Conservation (phyloP, 2,888 invertebrate genomes). For the Drosophila prostipennis region DNA sequence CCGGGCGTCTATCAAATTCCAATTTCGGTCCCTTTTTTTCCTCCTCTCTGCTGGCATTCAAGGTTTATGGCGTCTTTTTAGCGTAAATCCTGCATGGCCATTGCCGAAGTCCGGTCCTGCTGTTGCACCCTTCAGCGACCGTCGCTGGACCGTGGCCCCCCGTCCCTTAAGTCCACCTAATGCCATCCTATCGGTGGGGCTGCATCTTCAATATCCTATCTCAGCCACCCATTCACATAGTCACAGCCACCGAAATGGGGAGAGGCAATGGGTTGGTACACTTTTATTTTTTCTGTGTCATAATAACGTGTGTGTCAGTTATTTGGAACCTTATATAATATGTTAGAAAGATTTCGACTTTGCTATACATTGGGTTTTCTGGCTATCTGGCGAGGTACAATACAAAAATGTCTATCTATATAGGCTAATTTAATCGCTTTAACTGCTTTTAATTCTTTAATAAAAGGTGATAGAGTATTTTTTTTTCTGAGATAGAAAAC, state of each 20-base stretch:
- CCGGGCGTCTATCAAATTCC: slow-evolving; percentile 79
- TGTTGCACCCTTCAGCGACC: slow-evolving; percentile 40
- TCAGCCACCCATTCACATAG: not conserved
- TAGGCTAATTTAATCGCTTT: too few relatives aligned
- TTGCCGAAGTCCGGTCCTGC: slow-evolving; percentile 24
- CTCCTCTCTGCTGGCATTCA: slow-evolving; percentile 53
- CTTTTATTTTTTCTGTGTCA: slow-evolving; percentile 38
- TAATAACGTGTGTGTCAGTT: slow-evolving; percentile 30
- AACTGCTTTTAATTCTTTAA: too few relatives aligned
- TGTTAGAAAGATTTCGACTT: not conserved
- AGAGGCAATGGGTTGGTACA: slow-evolving; percentile 6
- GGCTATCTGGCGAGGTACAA: too few relatives aligned
- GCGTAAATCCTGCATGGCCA: slow-evolving; percentile 71
- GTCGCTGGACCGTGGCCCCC: slow-evolving; percentile 39
- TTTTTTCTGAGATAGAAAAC: too few relatives aligned
- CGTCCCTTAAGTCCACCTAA: slow-evolving; percentile 6
- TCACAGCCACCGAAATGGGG: not conserved
- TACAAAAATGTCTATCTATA: too few relatives aligned
- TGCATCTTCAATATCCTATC: slow-evolving; percentile 11
- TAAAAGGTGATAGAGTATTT: too few relatives aligned
- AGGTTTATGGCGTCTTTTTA: slow-evolving; percentile 80
- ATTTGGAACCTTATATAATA: not conserved
- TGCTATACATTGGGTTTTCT: not conserved
- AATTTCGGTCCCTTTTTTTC: slow-evolving; percentile 75
- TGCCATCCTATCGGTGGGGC: slow-evolving; percentile 27